Percentiles rank a stretch among this genome's conserved stretches.
Evolutionary conservation across 2,797 vertebrate species (phyloP).

Genomic region (Coilia nasus): DNA sequence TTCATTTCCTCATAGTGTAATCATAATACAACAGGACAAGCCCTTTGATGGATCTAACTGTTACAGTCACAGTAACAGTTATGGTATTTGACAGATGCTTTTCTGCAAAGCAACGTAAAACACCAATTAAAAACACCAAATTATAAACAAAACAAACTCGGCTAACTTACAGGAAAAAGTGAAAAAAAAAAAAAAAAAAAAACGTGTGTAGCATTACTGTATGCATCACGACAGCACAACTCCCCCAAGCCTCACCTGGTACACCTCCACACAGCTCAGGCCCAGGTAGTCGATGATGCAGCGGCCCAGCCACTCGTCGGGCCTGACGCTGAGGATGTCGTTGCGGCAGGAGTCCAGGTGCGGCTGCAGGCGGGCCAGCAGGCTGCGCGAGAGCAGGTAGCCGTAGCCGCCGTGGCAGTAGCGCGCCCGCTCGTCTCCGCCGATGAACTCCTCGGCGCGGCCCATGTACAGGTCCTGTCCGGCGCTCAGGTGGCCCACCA

Average conservation of each 20-base stretch:
- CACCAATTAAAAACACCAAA: no score
- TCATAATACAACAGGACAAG: no score
- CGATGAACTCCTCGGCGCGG: constrained; percentile 92
- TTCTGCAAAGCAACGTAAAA: no score
- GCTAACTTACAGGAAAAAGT: no score
- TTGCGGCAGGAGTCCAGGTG: constrained; percentile 93
- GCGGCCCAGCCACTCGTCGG: constrained; percentile 96
- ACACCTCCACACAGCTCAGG: constrained; percentile 85
- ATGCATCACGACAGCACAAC: neutral
- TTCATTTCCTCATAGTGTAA: no score
- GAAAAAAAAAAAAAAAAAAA: no score
- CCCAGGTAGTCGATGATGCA: constrained; percentile 96
- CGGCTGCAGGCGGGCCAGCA: constrained; percentile 85
- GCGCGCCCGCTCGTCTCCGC: constrained; percentile 87
- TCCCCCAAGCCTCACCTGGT: constrained; percentile 78
- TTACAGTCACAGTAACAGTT: no score
- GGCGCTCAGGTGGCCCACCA: constrained; percentile 89
- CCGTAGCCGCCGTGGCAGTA: constrained; percentile 96
- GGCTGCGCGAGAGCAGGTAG: constrained; percentile 91
- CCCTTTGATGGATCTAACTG: no score
- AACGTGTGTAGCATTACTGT: no score
- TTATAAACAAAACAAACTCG: no score
- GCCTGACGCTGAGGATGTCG: constrained; percentile 93
- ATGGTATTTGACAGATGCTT: no score
- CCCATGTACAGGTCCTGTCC: constrained; percentile 94